A percentile compares a stretch with the other conserved stretches of the same genome.
Conservation (phyloP, 2,113 vertebrate genomes). For the Nothocercus julius region DNA sequence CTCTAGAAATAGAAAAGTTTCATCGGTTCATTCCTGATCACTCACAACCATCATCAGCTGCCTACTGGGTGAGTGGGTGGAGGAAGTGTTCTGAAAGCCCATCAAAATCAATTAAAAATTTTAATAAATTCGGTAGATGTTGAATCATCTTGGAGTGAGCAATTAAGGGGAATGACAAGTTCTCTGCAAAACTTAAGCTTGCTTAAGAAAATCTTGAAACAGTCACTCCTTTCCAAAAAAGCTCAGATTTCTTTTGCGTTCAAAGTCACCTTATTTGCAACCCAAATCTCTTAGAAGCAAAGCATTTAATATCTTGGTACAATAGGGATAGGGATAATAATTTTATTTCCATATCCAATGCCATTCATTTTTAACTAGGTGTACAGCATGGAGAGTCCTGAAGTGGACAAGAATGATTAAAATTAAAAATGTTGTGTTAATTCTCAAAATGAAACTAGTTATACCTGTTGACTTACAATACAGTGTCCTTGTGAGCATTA, state of each 20-base stretch:
- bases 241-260: background rate
- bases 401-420: background rate
- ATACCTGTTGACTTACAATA: background rate
- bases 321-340: background rate
- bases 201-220: background rate
- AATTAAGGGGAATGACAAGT: background rate
- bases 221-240: background rate
- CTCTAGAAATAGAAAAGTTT: background rate
- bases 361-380: background rate
- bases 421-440: background rate
- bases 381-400: background rate
- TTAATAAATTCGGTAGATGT: background rate
- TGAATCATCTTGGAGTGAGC: background rate
- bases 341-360: background rate
- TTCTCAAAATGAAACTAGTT: background rate
- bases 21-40: conserved; percentile 6
- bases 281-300: background rate
- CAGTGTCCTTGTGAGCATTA: background rate
- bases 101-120: background rate
- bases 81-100: background rate
- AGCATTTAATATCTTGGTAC: background rate
- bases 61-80: background rate
- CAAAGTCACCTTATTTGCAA: background rate
- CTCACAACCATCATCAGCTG: background rate
- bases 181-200: background rate